Evolutionary conservation across 2,113 vertebrate species (phyloP).

Genomic region (Dasyurus viverrinus): DNA sequence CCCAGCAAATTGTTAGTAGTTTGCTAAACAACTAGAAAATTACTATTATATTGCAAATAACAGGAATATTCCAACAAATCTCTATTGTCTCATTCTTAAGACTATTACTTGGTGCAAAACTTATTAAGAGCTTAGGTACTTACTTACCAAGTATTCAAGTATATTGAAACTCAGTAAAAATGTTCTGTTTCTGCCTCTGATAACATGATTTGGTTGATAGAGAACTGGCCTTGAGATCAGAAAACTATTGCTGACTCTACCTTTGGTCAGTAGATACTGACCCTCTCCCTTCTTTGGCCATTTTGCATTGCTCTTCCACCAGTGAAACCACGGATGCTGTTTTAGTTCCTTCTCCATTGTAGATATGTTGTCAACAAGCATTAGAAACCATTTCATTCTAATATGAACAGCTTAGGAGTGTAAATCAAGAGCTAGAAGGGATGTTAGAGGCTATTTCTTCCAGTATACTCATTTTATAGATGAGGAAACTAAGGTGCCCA

Average conservation of each 20-base stretch:
- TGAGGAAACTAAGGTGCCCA: background rate
- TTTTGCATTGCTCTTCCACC: background rate
- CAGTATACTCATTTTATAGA: background rate
- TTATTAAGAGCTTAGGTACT: background rate
- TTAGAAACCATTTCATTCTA: too few relatives aligned
- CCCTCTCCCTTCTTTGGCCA: too few relatives aligned
- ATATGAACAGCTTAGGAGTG: too few relatives aligned
- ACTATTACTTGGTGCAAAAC: background rate
- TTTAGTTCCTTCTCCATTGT: background rate
- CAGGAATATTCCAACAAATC: background rate
- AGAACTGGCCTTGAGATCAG: background rate
- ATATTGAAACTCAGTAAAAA: background rate
- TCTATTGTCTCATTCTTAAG: too few relatives aligned
- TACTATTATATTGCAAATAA: background rate
- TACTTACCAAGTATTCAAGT: background rate
- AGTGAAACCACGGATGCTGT: background rate
- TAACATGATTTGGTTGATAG: background rate
- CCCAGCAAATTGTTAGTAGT: background rate
- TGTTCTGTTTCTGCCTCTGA: background rate
- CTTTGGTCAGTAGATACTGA: background rate
- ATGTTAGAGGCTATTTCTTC: background rate
- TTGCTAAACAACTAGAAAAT: background rate
- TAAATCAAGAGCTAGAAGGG: background rate
- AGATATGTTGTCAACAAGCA: background rate
- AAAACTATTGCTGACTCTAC: background rate